These are phyloP conservation scores for Toxonevra muliebris DNA, from an alignment of 2,888 invertebrate species.

Conservation along the genomic window DNA sequence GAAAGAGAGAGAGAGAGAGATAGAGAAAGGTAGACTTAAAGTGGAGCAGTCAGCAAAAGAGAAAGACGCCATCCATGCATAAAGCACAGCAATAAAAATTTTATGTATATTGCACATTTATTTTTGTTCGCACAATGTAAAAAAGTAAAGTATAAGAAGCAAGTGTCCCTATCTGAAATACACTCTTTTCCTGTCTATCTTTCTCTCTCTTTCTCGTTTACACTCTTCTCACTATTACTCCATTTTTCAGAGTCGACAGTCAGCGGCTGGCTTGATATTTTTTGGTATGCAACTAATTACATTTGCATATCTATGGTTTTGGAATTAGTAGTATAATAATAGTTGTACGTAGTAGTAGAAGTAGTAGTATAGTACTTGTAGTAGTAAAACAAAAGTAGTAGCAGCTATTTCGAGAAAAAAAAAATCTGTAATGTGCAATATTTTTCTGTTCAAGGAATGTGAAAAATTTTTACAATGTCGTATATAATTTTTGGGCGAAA, in stretches of 20 bases:
- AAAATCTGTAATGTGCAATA: no score
- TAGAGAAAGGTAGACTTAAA: not conserved
- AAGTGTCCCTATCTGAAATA: not conserved
- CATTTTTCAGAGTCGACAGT: conserved; percentile 25
- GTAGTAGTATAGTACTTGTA: not conserved
- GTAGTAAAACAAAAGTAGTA: no score
- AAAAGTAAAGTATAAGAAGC: not conserved
- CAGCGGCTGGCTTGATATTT: conserved; percentile 6
- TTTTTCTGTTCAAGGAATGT: not conserved
- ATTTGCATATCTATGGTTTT: conserved; percentile 59
- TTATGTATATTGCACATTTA: not conserved
- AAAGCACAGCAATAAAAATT: not conserved
- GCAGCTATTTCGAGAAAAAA: no score
- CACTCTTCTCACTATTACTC: not conserved
- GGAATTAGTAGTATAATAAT: not conserved
- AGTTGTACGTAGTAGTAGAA: not conserved
- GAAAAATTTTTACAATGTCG: not conserved
- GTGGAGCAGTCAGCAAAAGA: not conserved
- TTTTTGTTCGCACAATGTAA: conserved; percentile 7
- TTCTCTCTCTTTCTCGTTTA: not conserved
- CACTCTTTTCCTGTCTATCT: not conserved
- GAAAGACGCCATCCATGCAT: not conserved
- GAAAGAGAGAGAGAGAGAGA: not conserved
- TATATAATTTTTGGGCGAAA: not conserved
- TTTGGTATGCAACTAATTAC: conserved; percentile 61